Evolutionary conservation across 2,797 vertebrate species (phyloP).

Genomic region (Ptychobarbus kaznakovi): DNA sequence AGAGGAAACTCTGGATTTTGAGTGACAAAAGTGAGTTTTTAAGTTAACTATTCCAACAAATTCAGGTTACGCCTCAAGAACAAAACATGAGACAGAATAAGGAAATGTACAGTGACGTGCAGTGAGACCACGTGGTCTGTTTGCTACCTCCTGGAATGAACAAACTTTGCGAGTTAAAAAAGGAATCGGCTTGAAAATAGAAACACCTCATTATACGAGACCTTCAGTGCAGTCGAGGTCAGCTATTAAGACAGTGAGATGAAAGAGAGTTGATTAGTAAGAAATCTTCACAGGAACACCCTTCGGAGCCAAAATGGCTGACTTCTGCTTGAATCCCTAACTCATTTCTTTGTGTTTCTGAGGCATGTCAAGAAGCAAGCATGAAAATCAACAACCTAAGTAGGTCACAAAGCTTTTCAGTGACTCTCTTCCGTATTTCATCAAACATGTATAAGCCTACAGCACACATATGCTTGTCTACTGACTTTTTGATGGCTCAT

Average conservation of each 20-base stretch:
- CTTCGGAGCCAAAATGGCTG: conserved; percentile 39
- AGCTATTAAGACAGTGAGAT: conserved; percentile 28
- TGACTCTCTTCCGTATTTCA: conserved; percentile 76
- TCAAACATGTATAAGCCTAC: conserved; percentile 82
- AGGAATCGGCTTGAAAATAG: conserved; percentile 61
- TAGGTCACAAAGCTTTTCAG: conserved; percentile 81
- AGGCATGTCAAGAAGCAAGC: conserved; percentile 67
- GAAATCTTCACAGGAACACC: conserved; percentile 30
- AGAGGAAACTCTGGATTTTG: not conserved
- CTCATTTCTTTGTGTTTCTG: conserved; percentile 55
- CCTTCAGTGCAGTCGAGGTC: conserved; percentile 21
- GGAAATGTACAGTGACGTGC: not conserved
- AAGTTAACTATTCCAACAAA: not conserved
- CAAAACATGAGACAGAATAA: not conserved
- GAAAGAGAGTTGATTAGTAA: conserved; percentile 27
- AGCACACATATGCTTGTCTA: conserved; percentile 72
- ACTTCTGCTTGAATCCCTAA: conserved; percentile 34
- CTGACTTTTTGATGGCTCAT: conserved; percentile 67
- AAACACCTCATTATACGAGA: conserved; percentile 51
- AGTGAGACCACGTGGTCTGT: not conserved
- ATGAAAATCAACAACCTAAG: conserved; percentile 77
- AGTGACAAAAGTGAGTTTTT: not conserved
- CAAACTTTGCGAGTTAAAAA: conserved; percentile 49
- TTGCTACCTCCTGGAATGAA: conserved; percentile 19
- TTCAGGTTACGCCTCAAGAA: not conserved